Conservation (phyloP, 2,797 vertebrate species). For the Allobates femoralis region DNA sequence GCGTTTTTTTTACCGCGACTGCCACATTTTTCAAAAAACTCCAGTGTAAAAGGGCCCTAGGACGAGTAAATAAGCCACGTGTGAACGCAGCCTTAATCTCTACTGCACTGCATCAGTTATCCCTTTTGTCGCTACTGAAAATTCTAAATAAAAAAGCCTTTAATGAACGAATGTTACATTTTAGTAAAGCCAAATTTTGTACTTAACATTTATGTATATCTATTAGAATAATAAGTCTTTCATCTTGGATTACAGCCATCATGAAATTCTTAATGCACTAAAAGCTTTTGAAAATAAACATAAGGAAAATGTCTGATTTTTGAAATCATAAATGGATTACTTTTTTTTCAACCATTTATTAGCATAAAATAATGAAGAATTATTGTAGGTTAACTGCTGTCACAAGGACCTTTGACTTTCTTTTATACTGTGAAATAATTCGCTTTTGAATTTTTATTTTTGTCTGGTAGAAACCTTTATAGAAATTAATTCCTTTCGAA, state of each 20-base stretch:
- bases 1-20: too few species aligned
- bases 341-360: conserved; percentile 24
- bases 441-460: not conserved
- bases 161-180: not conserved
- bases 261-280: conserved; percentile 2
- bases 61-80: too few species aligned
- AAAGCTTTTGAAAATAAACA: conserved; percentile 64
- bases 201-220: conserved; percentile 32
- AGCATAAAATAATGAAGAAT: conserved; percentile 14
- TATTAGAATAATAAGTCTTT: conserved; percentile 17
- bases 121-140: not conserved
- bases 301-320: conserved; percentile 20
- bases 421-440: conserved; percentile 27
- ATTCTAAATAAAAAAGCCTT: not conserved
- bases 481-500: conserved; percentile 21
- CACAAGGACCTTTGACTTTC: conserved; percentile 59
- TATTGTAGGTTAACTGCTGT: conserved; percentile 56
- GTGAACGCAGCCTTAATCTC: not conserved
- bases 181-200: not conserved
- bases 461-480: not conserved
- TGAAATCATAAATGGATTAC: conserved; percentile 40
- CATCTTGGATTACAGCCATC: conserved; percentile 6
- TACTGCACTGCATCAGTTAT: too few species aligned
- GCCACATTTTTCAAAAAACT: too few species aligned
- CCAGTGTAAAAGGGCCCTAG: too few species aligned